Base-by-base conservation (phyloP, 2,113 vertebrate genomes). In the Egretta garzetta region DNA sequence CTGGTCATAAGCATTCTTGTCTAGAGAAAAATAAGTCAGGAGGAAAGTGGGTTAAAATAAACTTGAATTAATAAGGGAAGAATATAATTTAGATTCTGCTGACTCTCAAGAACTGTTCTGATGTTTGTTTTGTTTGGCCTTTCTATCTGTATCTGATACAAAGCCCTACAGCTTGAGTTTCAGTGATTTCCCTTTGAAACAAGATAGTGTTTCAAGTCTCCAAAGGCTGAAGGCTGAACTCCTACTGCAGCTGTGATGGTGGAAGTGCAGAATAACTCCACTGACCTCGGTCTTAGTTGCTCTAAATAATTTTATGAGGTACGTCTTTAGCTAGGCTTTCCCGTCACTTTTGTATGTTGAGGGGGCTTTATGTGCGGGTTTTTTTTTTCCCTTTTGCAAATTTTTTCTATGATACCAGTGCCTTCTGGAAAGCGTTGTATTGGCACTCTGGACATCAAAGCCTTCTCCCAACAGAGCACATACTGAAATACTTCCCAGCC, bases 51-150 rank as follows among this genome's bases (percentile, higher is more conserved):
- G 84, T 71, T 96, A 88, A 96, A 91, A 86, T 76, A 90, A 95
- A 66, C 53, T 86, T 35, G 87, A 93, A 86, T 94, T 94, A 96
- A 88, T 88, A 95, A 88, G 33, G 39, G 45, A 94, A 76, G 53
- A 60, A n/a, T 73, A 72, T 47, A 2, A 50, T 91, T 86, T 35
- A 33, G 74, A 75, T 95, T 90, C 74, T 97, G 91, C 91, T 96
- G 96, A 90, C 84, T 93, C 91, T 95, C 53, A 35, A 79, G 71
- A 96, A 63, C 64, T 82, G 53, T 73, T 93, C 50, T 3, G 4
- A 58, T 90, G 77, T 85, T 96, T 97, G 59, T 93, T 97, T 95
- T 93, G 21, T 91, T 97, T 96, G 95, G 94, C 87, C 26, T 70
- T 76, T 94, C 70, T 80, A 18, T 85, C 71, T 80, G 41, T 37